These are phyloP conservation scores for Eospalax fontanierii DNA, from an alignment of 2,797 vertebrate genomes.

Conservation along the genomic window DNA sequence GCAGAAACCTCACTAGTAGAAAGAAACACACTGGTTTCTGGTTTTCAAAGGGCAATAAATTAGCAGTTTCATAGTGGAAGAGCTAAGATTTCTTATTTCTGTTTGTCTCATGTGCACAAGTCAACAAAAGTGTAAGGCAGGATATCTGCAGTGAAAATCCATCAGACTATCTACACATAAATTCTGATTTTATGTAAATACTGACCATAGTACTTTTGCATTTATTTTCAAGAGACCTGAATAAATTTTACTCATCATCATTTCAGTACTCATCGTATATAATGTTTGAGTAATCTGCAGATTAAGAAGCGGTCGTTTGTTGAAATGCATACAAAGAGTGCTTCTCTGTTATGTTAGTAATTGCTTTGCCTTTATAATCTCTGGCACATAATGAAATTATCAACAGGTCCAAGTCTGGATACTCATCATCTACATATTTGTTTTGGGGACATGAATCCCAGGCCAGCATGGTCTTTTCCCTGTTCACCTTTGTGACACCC, in stretches of 20 bases:
- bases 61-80: neutral
- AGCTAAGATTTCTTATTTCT: neutral
- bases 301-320: neutral
- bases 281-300: neutral
- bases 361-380: neutral
- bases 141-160: neutral
- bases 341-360: neutral
- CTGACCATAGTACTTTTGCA: neutral
- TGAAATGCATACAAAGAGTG: neutral
- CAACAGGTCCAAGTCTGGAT: neutral
- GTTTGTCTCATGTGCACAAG: conserved; percentile 25
- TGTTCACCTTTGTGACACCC: neutral
- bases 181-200: neutral
- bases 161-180: neutral
- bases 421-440: neutral
- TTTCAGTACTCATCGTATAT: neutral
- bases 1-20: neutral
- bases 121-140: neutral
- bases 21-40: neutral
- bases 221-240: conserved; percentile 16
- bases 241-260: conserved; percentile 1
- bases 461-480: neutral
- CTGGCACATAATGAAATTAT: neutral
- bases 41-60: neutral
- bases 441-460: neutral